Conservation (phyloP, 2,797 vertebrate genomes). For the Cichlasoma orientale region DNA sequence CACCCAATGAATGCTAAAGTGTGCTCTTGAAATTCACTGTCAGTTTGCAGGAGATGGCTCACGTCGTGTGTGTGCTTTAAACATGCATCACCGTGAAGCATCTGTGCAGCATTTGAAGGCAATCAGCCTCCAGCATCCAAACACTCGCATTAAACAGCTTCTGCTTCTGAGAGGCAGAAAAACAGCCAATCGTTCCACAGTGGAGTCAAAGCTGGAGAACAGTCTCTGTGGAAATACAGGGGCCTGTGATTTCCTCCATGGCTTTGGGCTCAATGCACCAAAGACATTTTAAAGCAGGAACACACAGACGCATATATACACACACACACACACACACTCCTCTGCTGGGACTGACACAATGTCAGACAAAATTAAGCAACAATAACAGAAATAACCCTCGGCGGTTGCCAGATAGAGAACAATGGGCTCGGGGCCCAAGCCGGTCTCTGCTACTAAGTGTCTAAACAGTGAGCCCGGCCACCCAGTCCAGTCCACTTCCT, state of each 20-base stretch:
- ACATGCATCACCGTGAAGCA: constrained; percentile 19
- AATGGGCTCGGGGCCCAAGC: constrained; percentile 78
- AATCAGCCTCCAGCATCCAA: constrained; percentile 16
- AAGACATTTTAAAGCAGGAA: constrained; percentile 55
- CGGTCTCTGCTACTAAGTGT: constrained; percentile 75
- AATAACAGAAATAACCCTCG: constrained; percentile 85
- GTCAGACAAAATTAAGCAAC: constrained; percentile 85
- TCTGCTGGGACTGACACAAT: constrained; percentile 80
- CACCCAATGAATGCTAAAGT: constrained; percentile 57
- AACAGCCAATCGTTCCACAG: constrained; percentile 71
- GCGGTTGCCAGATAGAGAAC: constrained; percentile 85
- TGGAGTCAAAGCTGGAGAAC: constrained; percentile 70
- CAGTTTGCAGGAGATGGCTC: constrained; percentile 31
- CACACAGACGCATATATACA: constrained; percentile 50
- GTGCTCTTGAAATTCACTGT: constrained; percentile 49
- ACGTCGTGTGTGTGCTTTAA: neutral
- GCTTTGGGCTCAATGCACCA: constrained; percentile 53
- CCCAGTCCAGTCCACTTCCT: constrained; percentile 82
- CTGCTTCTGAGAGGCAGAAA: constrained; percentile 33
- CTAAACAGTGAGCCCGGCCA: constrained; percentile 81
- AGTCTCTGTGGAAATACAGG: constrained; percentile 72
- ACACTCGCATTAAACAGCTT: constrained; percentile 45
- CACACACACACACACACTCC: constrained; percentile 75
- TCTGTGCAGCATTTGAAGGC: constrained; percentile 1
- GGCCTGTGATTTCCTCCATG: constrained; percentile 70